Base-by-base conservation (phyloP, 2,888 invertebrate species). In the Helobdella robusta region DNA sequence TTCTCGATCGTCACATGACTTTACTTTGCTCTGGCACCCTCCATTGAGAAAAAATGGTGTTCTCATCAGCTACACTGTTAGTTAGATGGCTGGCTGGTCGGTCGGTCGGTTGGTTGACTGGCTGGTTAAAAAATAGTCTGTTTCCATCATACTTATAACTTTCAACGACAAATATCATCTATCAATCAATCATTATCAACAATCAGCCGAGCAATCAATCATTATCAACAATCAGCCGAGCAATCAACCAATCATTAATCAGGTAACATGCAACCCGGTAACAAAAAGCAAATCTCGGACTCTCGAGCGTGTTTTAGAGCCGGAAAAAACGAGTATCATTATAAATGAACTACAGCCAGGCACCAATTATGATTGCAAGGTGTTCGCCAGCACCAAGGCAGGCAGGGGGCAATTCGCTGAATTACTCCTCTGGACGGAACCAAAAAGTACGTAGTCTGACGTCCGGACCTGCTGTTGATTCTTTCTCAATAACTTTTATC, bases 301-400 rank as follows among this genome's bases (percentile, higher is more conserved):
- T n/a, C n/a, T n/a, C n/a, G n/a, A n/a, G n/a, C n/a, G n/a, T n/a
- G n/a, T n/a, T n/a, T n/a, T n/a, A n/a, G n/a, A n/a, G n/a, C n/a
- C n/a, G n/a, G n/a, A n/a, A n/a, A n/a, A n/a, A n/a, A n/a, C n/a
- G 20, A 56, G 67, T 30, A 56, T 44, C 48, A 54, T 52, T 20
- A 46, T 70, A 35, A 56, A 50, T n/a, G 65, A 60, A 48, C 61
- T 69, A 6, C n/a, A 44, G 64, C 87, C 91, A 0, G 89, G 88
- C 1, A 87, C 89, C 0, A 81, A 82, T 67, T 91, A 91, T 76
- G 86, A 86, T 70, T 83, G 91, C 48, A 85, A 86, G 44, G 83
- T 91, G 1, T 82, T 83, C 32, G 88, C 89, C 0, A 80, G 83
- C 30, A 78, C 76, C 4, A 72, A 71, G 35, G 75, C 87, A 85